phyloP scores from a whole-genome alignment of 2,113 vertebrate species.

The Oryzias woworae region DNA sequence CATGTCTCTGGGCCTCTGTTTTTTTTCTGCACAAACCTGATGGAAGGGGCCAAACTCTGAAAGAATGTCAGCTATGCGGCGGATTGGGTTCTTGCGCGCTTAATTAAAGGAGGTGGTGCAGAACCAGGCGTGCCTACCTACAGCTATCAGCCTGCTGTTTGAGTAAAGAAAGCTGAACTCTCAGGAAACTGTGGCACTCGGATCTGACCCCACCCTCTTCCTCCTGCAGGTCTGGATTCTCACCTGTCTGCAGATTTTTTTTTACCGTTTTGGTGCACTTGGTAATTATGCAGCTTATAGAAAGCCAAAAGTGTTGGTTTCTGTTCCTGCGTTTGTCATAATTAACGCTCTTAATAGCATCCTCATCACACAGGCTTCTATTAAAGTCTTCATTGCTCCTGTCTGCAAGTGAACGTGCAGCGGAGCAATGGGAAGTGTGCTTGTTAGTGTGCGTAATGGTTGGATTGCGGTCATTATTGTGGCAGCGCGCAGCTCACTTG shows the following conservation, averaged over 20 bases:
- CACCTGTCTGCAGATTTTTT: conserved; percentile 23
- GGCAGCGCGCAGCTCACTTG: conserved; percentile 62
- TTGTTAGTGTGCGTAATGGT: conserved; percentile 39
- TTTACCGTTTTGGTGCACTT: background rate
- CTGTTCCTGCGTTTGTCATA: conserved; percentile 30
- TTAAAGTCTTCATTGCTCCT: conserved; percentile 50
- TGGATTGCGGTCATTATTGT: conserved; percentile 63
- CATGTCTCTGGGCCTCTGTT: background rate
- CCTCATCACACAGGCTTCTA: conserved; percentile 48
- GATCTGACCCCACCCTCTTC: conserved; percentile 6
- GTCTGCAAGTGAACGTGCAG: conserved; percentile 33
- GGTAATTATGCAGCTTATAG: conserved; percentile 36
- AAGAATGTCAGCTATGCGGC: conserved; percentile 58
- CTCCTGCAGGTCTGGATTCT: conserved; percentile 19
- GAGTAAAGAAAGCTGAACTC: background rate
- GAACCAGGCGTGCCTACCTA: background rate
- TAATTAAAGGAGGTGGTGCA: conserved; percentile 5
- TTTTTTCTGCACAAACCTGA: background rate
- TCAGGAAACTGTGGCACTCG: conserved; percentile 10
- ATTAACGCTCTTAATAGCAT: conserved; percentile 36
- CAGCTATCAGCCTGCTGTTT: conserved; percentile 12
- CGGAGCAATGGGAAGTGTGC: conserved; percentile 33
- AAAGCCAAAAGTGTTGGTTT: conserved; percentile 39
- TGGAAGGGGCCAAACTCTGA: background rate
- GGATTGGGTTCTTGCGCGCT: conserved; percentile 18